Evolutionary conservation across 2,113 vertebrate genomes (phyloP).

Genomic region (Channa argus): DNA sequence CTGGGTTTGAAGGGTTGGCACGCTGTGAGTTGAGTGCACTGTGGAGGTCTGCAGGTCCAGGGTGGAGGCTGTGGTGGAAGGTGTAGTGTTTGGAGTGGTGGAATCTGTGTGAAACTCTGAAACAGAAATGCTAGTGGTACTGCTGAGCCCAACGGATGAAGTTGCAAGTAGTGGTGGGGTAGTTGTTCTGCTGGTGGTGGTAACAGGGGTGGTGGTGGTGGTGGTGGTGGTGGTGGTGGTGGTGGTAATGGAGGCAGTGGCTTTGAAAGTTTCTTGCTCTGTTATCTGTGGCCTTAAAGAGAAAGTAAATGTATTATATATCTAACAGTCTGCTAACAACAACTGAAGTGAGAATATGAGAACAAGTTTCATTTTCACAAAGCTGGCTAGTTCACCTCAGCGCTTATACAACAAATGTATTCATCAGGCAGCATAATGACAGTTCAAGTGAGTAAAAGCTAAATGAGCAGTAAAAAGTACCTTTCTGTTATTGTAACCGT

Average conservation of each 20-base stretch:
- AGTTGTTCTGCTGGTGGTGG: neutral
- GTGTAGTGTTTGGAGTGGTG: slow-evolving; percentile 8
- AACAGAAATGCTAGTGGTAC: slow-evolving; percentile 27
- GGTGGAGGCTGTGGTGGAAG: slow-evolving; percentile 46
- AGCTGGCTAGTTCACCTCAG: neutral
- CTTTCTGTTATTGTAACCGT: slow-evolving; percentile 65
- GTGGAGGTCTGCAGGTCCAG: slow-evolving; percentile 41
- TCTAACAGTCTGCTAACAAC: neutral
- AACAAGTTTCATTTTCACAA: neutral
- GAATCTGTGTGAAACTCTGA: slow-evolving; percentile 17
- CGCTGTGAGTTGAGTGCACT: slow-evolving; percentile 1
- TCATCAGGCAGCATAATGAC: neutral
- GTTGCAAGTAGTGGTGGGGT: slow-evolving; percentile 34
- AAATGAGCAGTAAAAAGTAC: slow-evolving; percentile 24
- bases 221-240: neutral
- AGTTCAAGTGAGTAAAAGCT: no score
- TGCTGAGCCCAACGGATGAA: slow-evolving; percentile 39
- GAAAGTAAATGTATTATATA: neutral
- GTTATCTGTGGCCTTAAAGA: slow-evolving; percentile 55
- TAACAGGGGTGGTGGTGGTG: neutral
- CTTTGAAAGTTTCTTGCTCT: slow-evolving; percentile 57
- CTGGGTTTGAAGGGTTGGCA: slow-evolving; percentile 36
- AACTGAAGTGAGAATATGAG: neutral
- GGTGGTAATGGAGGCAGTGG: slow-evolving; percentile 21
- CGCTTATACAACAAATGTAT: neutral